Percentiles rank a stretch among this genome's conserved stretches.
Conservation (phyloP, 1,140 invertebrate genomes). For the Elysia chlorotica region DNA sequence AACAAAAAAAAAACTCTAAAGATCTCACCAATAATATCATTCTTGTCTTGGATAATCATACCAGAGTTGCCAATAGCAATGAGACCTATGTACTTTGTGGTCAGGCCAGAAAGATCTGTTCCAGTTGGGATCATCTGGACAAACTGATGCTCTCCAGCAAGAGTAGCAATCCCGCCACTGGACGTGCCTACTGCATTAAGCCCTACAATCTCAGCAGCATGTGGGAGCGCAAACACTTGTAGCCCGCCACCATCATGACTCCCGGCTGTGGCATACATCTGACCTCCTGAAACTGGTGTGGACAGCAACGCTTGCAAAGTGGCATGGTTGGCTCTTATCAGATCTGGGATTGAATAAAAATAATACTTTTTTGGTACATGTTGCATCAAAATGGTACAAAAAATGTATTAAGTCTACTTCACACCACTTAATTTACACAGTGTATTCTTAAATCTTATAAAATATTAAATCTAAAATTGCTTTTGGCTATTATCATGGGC, state of each 20-base stretch:
- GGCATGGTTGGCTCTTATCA: slow-evolving; percentile 38
- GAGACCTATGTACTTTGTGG: slow-evolving; percentile 4
- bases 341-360: slow-evolving; percentile 26
- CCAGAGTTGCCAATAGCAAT: slow-evolving; percentile 11
- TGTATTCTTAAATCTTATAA: background rate
- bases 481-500: too few relatives aligned
- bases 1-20: background rate
- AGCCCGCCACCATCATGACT: too few relatives aligned
- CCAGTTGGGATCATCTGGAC: slow-evolving; percentile 28
- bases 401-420: background rate
- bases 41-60: background rate
- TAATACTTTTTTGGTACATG: background rate
- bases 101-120: slow-evolving; percentile 1
- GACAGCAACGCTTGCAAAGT: slow-evolving; percentile 51
- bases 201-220: slow-evolving; percentile 31
- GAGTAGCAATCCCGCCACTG: too few relatives aligned
- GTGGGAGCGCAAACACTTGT: slow-evolving; percentile 52
- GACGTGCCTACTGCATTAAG: background rate
- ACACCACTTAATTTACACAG: background rate
- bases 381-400: too few relatives aligned
- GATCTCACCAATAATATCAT: background rate
- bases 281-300: slow-evolving; percentile 35
- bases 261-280: slow-evolving; percentile 35
- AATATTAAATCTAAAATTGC: too few relatives aligned
- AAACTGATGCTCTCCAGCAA: too few relatives aligned